Base-by-base conservation (phyloP, 2,888 invertebrate species). In the Crioceris asparagi region DNA sequence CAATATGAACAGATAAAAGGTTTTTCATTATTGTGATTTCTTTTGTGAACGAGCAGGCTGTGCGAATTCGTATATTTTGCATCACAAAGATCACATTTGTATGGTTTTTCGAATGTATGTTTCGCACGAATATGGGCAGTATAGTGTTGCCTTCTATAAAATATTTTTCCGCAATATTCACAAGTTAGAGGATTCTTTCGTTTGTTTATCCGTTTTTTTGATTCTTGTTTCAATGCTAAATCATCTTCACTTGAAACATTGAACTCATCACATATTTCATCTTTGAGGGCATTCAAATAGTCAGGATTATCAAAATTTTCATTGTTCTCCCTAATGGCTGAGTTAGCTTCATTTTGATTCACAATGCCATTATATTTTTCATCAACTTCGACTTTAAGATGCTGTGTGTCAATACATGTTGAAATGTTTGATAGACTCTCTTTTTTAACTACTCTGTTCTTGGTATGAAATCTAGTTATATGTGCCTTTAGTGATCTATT, bases 71-170 rank as follows among this genome's bases (percentile, higher is more conserved):
- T 45, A 29, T 51, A 54, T 15, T 46, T 48, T 14, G 53, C 53
- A 12, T 50, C 53, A 35, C 55, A 55, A 10, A 49, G 30, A 29
- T 54, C 45, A 31, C 55, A 55, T 32, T 49, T 45, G 38, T 55
- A 55, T 10, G 55, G 55, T 36, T 54, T 54, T 39, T 55, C 55
- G 36, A 54, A 53, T 16, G 52, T 54, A 19, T 54, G 54, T 19
- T 52, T 54, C 1, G 54, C 47, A 4, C 55, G 32, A 30, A 54
- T 52, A 29, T 55, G 55, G 2, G 51, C 48, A 2, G 49, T 44
- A 39, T 52, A 47, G 14, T 53, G 52, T 35, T 55, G 53, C 26
- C 51, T 49, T 32, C 53, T 43, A 34, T 52, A 49, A 27, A 54
- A 55, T 19, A 43, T 30, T 41, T 51, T 53, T n/a, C 51, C 51